These are phyloP conservation scores for Pachycephala philippinensis DNA, from an alignment of 2,113 vertebrate genomes.

Conservation along the genomic window DNA sequence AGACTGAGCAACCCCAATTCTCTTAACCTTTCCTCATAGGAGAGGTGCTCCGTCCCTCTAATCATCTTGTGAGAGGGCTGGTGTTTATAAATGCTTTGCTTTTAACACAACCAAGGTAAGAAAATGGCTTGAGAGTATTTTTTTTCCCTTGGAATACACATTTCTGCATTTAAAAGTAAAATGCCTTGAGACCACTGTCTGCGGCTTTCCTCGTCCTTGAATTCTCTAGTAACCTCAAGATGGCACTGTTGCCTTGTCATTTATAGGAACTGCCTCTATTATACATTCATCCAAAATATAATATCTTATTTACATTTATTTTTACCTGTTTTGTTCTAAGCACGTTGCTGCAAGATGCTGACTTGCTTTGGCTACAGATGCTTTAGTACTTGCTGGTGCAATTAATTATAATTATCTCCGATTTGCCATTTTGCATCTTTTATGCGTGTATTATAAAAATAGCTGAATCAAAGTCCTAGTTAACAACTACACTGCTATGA, in stretches of 20 bases:
- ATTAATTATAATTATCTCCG: not conserved
- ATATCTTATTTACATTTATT: not conserved
- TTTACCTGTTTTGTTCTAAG: not conserved
- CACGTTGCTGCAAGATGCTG: not conserved
- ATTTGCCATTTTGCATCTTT: not conserved
- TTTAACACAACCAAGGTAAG: not conserved
- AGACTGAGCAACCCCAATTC: not conserved
- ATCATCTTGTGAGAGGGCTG: not conserved
- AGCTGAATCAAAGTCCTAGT: not conserved
- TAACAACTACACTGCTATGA: not conserved
- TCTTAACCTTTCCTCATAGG: not conserved
- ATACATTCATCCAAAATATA: not conserved
- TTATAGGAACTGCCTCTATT: not conserved
- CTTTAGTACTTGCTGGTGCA: not conserved
- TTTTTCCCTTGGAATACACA: not conserved
- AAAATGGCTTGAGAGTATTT: not conserved
- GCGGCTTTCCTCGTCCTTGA: not conserved
- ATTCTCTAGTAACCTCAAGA: slow-evolving; percentile 29
- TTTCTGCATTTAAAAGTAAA: not conserved
- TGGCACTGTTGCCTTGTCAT: slow-evolving; percentile 20
- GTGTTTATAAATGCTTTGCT: not conserved
- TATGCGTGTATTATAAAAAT: not conserved
- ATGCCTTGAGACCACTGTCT: not conserved
- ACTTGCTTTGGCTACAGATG: not conserved
- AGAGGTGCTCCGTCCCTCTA: not conserved